Evolutionary conservation across 2,888 invertebrate species (phyloP).

Genomic region (Ectemnius continuus): DNA sequence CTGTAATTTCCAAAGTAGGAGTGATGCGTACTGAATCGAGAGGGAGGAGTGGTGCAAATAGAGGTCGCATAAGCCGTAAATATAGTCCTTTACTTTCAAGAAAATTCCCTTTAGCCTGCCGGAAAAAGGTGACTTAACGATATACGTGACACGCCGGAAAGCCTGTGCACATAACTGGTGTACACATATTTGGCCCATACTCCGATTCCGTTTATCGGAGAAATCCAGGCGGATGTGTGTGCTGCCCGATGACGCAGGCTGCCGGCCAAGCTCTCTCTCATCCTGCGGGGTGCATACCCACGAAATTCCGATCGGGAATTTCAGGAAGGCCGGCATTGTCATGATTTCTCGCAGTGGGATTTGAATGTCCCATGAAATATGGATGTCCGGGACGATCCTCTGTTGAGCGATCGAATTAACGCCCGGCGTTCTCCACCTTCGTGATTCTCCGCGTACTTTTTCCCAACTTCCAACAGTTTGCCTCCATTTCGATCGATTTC

Average conservation of each 20-base stretch:
- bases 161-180: too few species aligned
- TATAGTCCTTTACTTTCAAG: too few species aligned
- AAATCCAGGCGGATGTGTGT: too few species aligned
- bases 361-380: conserved; percentile 51
- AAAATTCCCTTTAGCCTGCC: too few species aligned
- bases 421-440: conserved; percentile 28
- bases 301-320: conserved; percentile 60
- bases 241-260: not conserved
- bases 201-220: not conserved
- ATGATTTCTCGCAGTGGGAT: conserved; percentile 56
- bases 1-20: conserved; percentile 41
- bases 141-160: too few species aligned
- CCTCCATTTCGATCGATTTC: not conserved
- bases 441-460: conserved; percentile 3
- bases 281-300: conserved; percentile 39
- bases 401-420: conserved; percentile 58
- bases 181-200: not conserved
- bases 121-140: too few species aligned
- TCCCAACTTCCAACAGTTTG: not conserved
- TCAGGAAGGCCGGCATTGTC: conserved; percentile 42
- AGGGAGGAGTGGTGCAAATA: too few species aligned
- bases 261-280: conserved; percentile 41
- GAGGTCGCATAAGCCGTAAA: too few species aligned
- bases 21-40: conserved; percentile 35
- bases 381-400: conserved; percentile 44